Conservation (phyloP, 2,113 vertebrate species). For the Pseudorasbora parva region DNA sequence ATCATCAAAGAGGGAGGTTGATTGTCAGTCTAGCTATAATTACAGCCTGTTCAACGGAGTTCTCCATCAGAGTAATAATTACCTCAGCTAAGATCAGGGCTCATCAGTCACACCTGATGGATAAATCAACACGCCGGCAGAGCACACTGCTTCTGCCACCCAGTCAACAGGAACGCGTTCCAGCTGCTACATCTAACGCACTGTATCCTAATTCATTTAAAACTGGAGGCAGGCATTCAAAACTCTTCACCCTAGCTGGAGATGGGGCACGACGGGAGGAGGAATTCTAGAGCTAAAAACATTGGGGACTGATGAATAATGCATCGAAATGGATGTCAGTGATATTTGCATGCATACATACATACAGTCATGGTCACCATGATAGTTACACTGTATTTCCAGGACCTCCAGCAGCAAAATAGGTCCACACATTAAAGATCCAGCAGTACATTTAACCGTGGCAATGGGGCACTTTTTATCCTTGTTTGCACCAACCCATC, state of each 20-base stretch:
- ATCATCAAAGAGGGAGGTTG: conserved; percentile 50
- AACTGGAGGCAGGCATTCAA: conserved; percentile 13
- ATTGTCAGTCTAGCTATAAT: conserved; percentile 64
- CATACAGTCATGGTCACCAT: too few relatives aligned
- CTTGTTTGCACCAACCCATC: too few relatives aligned
- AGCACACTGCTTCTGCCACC: neutral
- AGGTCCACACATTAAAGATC: too few relatives aligned
- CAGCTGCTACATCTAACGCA: neutral
- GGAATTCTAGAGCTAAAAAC: neutral
- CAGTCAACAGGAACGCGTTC: conserved; percentile 24
- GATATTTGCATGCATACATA: too few relatives aligned
- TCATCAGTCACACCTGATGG: conserved; percentile 50
- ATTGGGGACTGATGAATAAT: conserved; percentile 40
- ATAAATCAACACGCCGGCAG: conserved; percentile 34
- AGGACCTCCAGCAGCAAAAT: too few relatives aligned
- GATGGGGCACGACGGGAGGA: neutral
- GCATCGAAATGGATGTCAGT: neutral
- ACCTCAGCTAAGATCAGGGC: conserved; percentile 50
- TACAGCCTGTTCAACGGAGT: conserved; percentile 40
- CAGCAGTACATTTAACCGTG: too few relatives aligned
- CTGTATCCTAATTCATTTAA: conserved; percentile 4
- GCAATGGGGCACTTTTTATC: too few relatives aligned
- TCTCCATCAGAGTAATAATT: conserved; percentile 55
- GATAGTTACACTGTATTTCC: too few relatives aligned
- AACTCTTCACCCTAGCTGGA: conserved; percentile 25